Conservation (phyloP, 2,888 invertebrate species). For the Rhaphigaster nebulosa region DNA sequence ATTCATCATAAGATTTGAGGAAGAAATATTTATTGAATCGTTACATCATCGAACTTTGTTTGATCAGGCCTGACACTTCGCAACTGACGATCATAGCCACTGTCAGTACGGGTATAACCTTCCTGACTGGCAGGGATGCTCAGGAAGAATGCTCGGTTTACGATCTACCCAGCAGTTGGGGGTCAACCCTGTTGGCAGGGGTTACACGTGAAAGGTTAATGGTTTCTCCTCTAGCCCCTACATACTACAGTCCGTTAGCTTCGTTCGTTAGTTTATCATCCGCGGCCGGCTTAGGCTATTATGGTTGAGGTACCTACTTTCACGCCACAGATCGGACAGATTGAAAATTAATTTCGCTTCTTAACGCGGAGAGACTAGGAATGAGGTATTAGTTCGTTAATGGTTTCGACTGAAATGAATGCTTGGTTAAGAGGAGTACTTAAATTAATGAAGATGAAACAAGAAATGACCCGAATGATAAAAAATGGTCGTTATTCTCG, state of each 20-base stretch:
- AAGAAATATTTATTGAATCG: not conserved
- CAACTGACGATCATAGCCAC: not conserved
- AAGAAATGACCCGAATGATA: not conserved
- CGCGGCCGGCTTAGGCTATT: not conserved
- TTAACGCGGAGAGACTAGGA: not conserved
- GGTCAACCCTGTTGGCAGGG: constrained; percentile 1
- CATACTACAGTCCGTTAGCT: constrained; percentile 16
- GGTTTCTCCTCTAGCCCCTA: not conserved
- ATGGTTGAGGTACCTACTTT: constrained; percentile 27
- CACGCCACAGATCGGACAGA: constrained; percentile 33
- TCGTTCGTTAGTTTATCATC: constrained; percentile 20
- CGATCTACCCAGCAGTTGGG: not conserved
- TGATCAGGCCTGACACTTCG: not conserved
- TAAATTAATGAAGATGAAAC: not conserved
- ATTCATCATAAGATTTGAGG: too few relatives aligned
- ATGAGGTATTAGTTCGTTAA: not conserved
- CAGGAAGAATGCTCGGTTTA: not conserved
- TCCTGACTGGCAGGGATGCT: not conserved
- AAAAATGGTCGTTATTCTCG: too few relatives aligned
- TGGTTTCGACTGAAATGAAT: not conserved
- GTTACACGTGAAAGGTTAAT: constrained; percentile 38
- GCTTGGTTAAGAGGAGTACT: not conserved
- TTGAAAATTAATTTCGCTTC: constrained; percentile 41
- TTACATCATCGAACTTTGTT: not conserved
- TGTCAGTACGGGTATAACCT: not conserved